phyloP scores from a whole-genome alignment of 1,140 invertebrate species.

The roundworm (Caenorhabditis elegans) region DNA sequence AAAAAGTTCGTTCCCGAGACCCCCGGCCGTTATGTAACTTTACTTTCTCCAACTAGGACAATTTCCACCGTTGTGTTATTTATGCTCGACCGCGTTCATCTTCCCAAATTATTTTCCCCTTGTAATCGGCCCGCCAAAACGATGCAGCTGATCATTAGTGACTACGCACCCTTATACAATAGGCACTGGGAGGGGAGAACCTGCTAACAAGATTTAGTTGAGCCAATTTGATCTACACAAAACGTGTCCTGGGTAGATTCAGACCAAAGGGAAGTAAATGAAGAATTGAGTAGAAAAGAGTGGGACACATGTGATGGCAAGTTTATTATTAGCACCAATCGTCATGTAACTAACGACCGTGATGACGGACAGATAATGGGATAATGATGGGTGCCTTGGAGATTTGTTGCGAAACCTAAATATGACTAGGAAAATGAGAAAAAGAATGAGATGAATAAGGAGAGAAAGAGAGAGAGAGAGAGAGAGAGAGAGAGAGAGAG shows the following conservation, averaged over 20 bases:
- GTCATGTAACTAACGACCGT: constrained; percentile 8
- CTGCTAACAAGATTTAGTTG: constrained; percentile 30
- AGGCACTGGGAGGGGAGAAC: background rate
- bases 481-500: no score
- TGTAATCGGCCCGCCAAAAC: constrained; percentile 11
- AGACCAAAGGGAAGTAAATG: background rate
- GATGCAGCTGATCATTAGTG: constrained; percentile 29
- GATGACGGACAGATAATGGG: constrained; percentile 3
- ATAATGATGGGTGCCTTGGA: background rate
- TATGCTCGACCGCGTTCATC: constrained; percentile 17
- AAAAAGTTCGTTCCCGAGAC: background rate
- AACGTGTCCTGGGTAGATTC: constrained; percentile 9
- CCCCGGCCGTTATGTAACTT: constrained; percentile 2
- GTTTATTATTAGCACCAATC: constrained; percentile 32
- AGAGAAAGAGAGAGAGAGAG: no score
- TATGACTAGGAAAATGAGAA: no score
- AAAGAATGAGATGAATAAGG: no score
- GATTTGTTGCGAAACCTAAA: constrained; percentile 5
- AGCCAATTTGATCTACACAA: constrained; percentile 24
- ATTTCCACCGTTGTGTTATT: background rate
- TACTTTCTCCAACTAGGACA: background rate
- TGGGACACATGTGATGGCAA: constrained; percentile 9
- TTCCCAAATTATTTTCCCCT: constrained; percentile 21
- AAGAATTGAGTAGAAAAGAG: background rate
- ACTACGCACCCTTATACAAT: constrained; percentile 15